Evolutionary conservation across 2,113 vertebrate genomes (phyloP), one percentile per base, ranked within the genome.

Genomic region (Erythrocercus mccallii): DNA sequence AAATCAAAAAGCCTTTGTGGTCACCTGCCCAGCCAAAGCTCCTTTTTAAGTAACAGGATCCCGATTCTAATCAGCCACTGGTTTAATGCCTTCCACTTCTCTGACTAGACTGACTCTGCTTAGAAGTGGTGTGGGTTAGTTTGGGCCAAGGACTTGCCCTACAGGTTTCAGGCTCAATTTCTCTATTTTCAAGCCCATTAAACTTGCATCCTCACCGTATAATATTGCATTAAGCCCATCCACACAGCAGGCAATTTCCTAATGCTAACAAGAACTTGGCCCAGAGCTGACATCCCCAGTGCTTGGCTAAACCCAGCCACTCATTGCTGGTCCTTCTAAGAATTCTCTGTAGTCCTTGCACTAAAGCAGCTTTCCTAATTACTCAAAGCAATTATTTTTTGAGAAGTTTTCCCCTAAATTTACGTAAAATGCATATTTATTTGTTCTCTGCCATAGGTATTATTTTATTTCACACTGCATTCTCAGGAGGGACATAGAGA

Each of bases 131-230:
- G 24, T 53, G 66, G 90, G 88, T 77, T 69, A 71, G 82, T 86
- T 57, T 94, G 87, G 90, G 90, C 82, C 90, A 86, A 90, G 73
- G 77, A 93, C 60, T 7, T 86, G 82, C 86, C 86, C 92, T 83
- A 91, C 86, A 96, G 95, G 92, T 95, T 92, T 94, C 92, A 94
- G 64, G 83, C 80, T 97, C 71, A 80, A 84, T 83, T 69, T 73
- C 92, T 66, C 68, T 35, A 51, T 90, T 94, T 92, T 70, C 88
- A 92, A 96, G 86, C 76, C 94, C 86, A 88, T 83, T 94, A 95
- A 54, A 92, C 95, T 88, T 96, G 95, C 94, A 95, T 94, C 83
- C 68, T 73, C 24, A 58, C 72, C 47, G 31, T 86, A 90, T 90
- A 92, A 97, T 28, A 86, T 77, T 40, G 76, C 86, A 92, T 88